Percentiles rank a stretch among this genome's conserved stretches.
Evolutionary conservation across 2,797 vertebrate species (phyloP).

Genomic region (Halcyon chelicuti): DNA sequence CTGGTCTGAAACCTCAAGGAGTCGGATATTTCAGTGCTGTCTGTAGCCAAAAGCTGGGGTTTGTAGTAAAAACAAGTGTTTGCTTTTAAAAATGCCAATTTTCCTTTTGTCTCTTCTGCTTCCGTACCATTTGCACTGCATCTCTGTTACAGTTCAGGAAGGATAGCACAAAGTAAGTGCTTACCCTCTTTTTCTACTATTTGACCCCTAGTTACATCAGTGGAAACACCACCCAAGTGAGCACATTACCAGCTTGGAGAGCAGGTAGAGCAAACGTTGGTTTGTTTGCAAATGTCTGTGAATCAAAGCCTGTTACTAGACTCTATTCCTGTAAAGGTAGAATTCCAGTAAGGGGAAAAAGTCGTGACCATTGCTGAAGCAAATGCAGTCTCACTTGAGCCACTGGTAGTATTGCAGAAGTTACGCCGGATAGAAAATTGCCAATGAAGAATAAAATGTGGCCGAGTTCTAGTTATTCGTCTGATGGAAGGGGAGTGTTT

Average conservation of each 20-base stretch:
- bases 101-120: background rate
- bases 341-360: no score
- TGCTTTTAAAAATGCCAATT: background rate
- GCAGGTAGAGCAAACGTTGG: accelerated
- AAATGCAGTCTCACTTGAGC: background rate
- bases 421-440: background rate
- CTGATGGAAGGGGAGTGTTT: background rate
- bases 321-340: no score
- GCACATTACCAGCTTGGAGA: background rate
- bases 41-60: background rate
- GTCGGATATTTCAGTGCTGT: background rate
- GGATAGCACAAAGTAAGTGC: background rate
- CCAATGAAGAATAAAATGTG: background rate
- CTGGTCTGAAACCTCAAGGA: background rate
- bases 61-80: background rate
- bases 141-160: background rate
- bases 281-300: background rate
- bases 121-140: background rate
- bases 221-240: background rate
- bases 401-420: background rate
- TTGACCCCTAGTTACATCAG: background rate
- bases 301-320: background rate
- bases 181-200: background rate
- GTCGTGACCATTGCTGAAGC: no score
- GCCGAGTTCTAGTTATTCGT: background rate